Base-by-base conservation (phyloP, 2,888 invertebrate species). In the Gasteruption jaculator region DNA sequence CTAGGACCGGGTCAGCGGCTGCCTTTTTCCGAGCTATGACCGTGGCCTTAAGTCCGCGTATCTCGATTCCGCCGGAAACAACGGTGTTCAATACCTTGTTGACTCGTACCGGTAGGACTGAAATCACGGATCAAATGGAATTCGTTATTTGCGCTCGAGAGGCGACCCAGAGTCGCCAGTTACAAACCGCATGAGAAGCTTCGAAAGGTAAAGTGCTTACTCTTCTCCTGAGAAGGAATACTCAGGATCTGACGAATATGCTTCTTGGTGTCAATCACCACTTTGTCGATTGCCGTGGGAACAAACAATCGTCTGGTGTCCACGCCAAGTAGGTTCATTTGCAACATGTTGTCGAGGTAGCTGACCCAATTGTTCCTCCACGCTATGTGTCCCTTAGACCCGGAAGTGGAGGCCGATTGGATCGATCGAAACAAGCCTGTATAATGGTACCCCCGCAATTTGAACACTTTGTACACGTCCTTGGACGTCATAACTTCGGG, bases 301-400 rank as follows among this genome's bases (percentile, higher is more conserved):
- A 82, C 71, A 46, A 73, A 72, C 1, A 82, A 63, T 18, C 73
- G 66, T 32, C 74, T 63, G 5, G 70, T 62, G 20, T 73, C 67
- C 31, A 62, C 54, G 3, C 68, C 64, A 1, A 80, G 47, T 20
- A 81, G 71, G 24, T 75, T 71, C 56, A 79, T 73, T 59, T 85
- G 85, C 27, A 84, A 68, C 75, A 84, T 77, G n/a, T 79, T 79
- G 58, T 85, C 84, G 64, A 84, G 71, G 61, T 82, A 83, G 2
- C 81, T 75, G 8, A 82, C 76, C 81, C 83, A 85, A 56, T 81
- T 80, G 44, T 76, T 77, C 14, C 68, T 67, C 83, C 83, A 84
- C 5, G 53, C 45, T n/a, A 75, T 48, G 29, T 50, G 61, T 5
- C 71, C 74, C 5, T 54, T 56, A 1, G 42, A 46, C 2, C 70